Evolutionary conservation across 35 echinoderm and acorn worm genomes (phyloP).

Genomic region (Antedon bifida): DNA sequence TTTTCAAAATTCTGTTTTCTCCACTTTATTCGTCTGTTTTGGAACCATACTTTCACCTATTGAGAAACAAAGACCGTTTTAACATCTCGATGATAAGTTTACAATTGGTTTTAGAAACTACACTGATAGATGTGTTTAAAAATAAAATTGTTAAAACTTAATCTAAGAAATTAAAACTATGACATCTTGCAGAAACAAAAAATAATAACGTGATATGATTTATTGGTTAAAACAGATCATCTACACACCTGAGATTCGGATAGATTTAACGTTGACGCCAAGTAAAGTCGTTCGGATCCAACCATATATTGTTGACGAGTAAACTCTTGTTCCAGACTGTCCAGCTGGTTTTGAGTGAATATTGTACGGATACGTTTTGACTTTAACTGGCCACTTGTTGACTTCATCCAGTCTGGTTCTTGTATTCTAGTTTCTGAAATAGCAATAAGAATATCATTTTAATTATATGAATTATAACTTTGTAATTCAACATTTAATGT

Average conservation of each 20-base stretch:
- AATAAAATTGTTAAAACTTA: no score
- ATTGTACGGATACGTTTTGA: slow-evolving; percentile 69
- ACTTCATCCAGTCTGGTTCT: neutral
- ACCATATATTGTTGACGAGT: slow-evolving; percentile 83
- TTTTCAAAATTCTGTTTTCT: slow-evolving; percentile 70
- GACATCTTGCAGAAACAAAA: no score
- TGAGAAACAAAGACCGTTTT: neutral
- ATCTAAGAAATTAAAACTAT: no score
- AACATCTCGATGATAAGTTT: neutral
- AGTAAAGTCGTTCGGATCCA: slow-evolving; percentile 40
- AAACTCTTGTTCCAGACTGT: slow-evolving; percentile 71
- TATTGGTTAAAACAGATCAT: no score
- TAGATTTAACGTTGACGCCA: slow-evolving; percentile 55
- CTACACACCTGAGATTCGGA: slow-evolving; percentile 58
- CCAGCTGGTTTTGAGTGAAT: slow-evolving; percentile 65
- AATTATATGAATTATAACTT: no score
- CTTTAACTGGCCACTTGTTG: neutral
- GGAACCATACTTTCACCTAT: slow-evolving; percentile 97
- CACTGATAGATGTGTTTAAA: no score
- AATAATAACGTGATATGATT: no score
- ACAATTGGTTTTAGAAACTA: no score
- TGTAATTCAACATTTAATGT: no score
- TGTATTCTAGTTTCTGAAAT: neutral
- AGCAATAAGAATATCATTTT: no score
- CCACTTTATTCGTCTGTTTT: slow-evolving; percentile 90